Conservation (phyloP, 2,888 invertebrate species). For the Drosophila niveifrons region DNA sequence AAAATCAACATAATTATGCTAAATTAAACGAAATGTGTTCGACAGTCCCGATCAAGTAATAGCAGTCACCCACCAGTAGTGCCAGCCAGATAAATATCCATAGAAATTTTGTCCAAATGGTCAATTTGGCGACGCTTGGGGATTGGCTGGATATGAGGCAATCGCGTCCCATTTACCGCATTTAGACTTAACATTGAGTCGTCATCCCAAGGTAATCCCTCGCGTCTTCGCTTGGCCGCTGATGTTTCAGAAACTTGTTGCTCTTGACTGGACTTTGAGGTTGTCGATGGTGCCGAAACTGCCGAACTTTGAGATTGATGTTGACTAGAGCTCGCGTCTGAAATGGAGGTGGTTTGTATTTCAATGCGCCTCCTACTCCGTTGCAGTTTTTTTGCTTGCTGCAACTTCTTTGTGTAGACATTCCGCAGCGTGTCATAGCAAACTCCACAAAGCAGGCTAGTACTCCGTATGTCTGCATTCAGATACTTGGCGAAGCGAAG, state of each 20-base stretch:
- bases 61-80: constrained; percentile 57
- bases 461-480: constrained; percentile 41
- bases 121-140: constrained; percentile 56
- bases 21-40: too few relatives aligned
- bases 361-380: not conserved
- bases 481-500: constrained; percentile 50
- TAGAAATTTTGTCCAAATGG: constrained; percentile 44
- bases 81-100: constrained; percentile 64
- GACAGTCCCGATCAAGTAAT: too few relatives aligned
- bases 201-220: constrained; percentile 10
- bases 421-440: constrained; percentile 48
- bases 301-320: not conserved
- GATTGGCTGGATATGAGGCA: constrained; percentile 67
- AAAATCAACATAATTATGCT: too few relatives aligned
- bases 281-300: constrained; percentile 2
- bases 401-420: constrained; percentile 48
- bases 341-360: constrained; percentile 41
- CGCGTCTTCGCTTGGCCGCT: constrained; percentile 32
- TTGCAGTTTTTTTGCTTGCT: constrained; percentile 21
- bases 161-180: constrained; percentile 68
- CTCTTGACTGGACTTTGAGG: not conserved
- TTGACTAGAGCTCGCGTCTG: constrained; percentile 50
- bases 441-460: constrained; percentile 49
- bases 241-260: constrained; percentile 11
- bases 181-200: constrained; percentile 59